A percentile compares a stretch with the other conserved stretches of the same genome.
These are phyloP conservation scores for Nebria salina DNA, from an alignment of 2,888 invertebrate genomes.

Conservation along the genomic window DNA sequence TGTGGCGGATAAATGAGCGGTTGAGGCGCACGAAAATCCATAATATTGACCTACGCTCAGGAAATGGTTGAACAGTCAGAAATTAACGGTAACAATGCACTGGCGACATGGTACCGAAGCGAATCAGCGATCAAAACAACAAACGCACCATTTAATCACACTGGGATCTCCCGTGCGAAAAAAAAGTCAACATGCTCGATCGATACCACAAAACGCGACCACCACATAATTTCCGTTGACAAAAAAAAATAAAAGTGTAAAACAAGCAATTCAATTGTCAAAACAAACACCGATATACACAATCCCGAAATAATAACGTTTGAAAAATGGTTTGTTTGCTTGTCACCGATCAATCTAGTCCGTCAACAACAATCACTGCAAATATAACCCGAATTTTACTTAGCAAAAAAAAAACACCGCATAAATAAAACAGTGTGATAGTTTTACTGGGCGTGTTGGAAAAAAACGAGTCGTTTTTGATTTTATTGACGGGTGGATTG, in stretches of 20 bases:
- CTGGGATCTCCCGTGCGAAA: constrained; percentile 26
- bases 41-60: constrained; percentile 49
- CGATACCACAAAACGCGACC: constrained; percentile 29
- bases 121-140: constrained; percentile 31
- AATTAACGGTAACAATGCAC: constrained; percentile 43
- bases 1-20: constrained; percentile 58
- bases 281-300: not conserved
- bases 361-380: not conserved
- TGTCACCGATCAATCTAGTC: not conserved
- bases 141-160: constrained; percentile 38
- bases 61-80: not conserved
- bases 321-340: not conserved
- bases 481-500: not conserved
- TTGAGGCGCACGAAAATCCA: constrained; percentile 61
- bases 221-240: not conserved
- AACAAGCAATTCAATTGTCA: not conserved
- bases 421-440: not conserved
- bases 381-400: not conserved
- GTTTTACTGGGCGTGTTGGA: not conserved
- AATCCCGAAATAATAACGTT: not conserved
- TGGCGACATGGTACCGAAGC: constrained; percentile 10
- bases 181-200: constrained; percentile 27
- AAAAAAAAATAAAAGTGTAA: not conserved
- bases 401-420: not conserved
- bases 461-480: not conserved